A percentile compares a stretch with the other conserved stretches of the same genome.
Evolutionary conservation across 2,113 vertebrate genomes (phyloP).

Genomic region (Sebastes fasciatus): DNA sequence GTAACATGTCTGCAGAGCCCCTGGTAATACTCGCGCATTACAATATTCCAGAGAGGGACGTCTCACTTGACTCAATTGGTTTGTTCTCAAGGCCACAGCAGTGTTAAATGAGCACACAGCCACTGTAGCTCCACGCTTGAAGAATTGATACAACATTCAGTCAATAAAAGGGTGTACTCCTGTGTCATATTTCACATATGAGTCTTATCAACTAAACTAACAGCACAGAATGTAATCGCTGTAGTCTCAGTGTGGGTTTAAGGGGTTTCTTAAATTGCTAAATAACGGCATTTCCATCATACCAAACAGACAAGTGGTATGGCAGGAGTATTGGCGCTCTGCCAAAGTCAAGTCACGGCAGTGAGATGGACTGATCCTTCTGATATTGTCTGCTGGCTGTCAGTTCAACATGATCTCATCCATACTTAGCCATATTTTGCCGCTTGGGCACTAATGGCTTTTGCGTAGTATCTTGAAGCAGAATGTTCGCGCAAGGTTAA

Average conservation of each 20-base stretch:
- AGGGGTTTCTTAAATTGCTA: slow-evolving; percentile 50
- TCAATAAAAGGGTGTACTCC: slow-evolving; percentile 45
- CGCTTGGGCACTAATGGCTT: not conserved
- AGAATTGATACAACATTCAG: slow-evolving; percentile 15
- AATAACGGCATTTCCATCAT: slow-evolving; percentile 55
- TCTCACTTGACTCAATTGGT: slow-evolving; percentile 47
- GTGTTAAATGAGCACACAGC: slow-evolving; percentile 41
- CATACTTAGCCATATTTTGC: not conserved
- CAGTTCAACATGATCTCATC: slow-evolving; percentile 31
- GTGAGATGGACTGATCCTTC: slow-evolving; percentile 57
- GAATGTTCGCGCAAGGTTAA: not conserved
- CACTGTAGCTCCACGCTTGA: not conserved
- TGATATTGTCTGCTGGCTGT: slow-evolving; percentile 61
- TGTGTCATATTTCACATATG: slow-evolving; percentile 33
- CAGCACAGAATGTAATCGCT: slow-evolving; percentile 7
- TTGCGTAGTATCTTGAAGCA: not conserved
- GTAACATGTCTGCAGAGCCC: slow-evolving; percentile 46
- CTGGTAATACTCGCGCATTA: slow-evolving; percentile 63
- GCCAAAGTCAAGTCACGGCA: slow-evolving; percentile 53
- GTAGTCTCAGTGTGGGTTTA: slow-evolving; percentile 44
- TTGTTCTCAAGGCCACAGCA: slow-evolving; percentile 50
- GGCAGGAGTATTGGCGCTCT: slow-evolving; percentile 45
- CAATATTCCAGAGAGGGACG: slow-evolving; percentile 53
- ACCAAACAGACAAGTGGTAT: slow-evolving; percentile 40
- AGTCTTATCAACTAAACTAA: slow-evolving; percentile 27